Base-by-base conservation (phyloP, 2,797 vertebrate genomes). In the Oceanodroma leucorhoa region DNA sequence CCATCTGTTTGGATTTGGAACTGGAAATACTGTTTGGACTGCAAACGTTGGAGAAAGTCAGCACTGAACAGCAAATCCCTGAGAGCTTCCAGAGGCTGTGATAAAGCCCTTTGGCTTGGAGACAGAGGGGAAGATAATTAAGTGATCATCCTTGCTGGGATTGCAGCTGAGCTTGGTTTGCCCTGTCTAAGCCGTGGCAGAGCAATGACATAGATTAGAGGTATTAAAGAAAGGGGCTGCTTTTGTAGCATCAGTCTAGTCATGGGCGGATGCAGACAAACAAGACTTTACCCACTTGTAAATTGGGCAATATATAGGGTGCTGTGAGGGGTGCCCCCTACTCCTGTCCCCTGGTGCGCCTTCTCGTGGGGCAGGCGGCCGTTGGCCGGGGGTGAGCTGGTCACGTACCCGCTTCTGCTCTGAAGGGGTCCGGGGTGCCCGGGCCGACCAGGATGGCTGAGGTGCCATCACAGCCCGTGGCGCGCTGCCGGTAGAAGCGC, bases 401-500 rank as follows among this genome's bases (percentile, higher is more conserved):
- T 26, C 48, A n/a, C 2, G 1, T 54, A 54, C 23, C 29, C 2
- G 1, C 23, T 71, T 48, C 29, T 55, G 23, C 58, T 64, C 55
- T 46, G 40, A 54, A 55, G 48, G n/a, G 20, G 7, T 55, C 23
- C 23, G 6, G 5, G 21, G 30, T 7, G 3, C 38, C 20, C 5
- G 3, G 30, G 32, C 32, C 48, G 11, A 9, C 38, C 48, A 72
- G 40, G 48, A 7, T 62, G 27, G 40, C 38, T 54, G 17, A 38
- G 1, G 8, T 7, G 43, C 11, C 1, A 1, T 34, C 29, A n/a
- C 18, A 67, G 23, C 51, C 17, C 1, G 2, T 3, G 3, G 6
- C 5, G 5, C 3, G 5, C 21, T 70, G 45, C 55, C 2, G 6
- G 13, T 30, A 34, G 61, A 43, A 70, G 46, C 20, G 1, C 2